Evolutionary conservation across 2,113 vertebrate species (phyloP).

Genomic region (Catharus bicknelli): DNA sequence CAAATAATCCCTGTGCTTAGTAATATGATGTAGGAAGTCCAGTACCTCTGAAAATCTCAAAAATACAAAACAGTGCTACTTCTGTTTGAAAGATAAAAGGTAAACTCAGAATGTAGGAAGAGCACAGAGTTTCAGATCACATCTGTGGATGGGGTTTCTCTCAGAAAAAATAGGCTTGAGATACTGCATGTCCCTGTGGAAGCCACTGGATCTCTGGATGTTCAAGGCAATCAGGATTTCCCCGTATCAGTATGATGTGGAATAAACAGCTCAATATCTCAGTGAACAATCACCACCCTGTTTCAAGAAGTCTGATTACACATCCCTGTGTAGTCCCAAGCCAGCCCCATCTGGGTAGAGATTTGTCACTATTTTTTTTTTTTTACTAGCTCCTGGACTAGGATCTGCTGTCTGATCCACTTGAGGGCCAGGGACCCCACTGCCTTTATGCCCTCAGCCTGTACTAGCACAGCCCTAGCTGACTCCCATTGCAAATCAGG

Average conservation of each 20-base stretch:
- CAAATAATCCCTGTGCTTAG: not conserved
- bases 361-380: not conserved
- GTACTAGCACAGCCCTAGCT: not conserved
- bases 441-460: not conserved
- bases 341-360: not conserved
- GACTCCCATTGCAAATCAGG: not conserved
- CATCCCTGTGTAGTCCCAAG: not conserved
- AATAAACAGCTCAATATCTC: not conserved
- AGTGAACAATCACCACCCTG: not conserved
- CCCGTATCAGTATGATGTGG: accelerated
- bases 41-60: not conserved
- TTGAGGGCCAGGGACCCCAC: not conserved
- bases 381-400: not conserved
- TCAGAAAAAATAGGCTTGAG: not conserved
- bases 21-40: not conserved
- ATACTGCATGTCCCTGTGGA: not conserved
- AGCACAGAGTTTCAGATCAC: not conserved
- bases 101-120: not conserved
- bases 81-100: not conserved
- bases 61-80: not conserved
- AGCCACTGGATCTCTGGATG: not conserved
- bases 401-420: not conserved
- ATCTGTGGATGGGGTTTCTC: not conserved
- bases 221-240: not conserved
- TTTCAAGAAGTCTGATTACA: not conserved